phyloP scores from a whole-genome alignment of 2,888 invertebrate species.

The Polydrusus tereticollis region DNA sequence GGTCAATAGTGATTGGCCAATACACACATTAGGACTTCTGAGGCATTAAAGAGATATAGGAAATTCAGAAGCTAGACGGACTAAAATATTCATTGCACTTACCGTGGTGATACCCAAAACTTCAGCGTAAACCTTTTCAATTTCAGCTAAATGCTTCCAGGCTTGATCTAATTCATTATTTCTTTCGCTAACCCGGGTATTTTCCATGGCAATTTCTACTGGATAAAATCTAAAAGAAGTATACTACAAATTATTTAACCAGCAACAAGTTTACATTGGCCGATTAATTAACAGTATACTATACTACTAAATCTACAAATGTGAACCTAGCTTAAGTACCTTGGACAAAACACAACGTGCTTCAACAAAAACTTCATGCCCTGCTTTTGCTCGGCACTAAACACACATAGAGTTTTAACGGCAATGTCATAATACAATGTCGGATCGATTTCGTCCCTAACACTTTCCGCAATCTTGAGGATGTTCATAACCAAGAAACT shows the following conservation, averaged over 20 bases:
- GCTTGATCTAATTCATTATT: constrained; percentile 67
- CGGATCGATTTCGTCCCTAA: constrained; percentile 66
- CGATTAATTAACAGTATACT: too few relatives aligned
- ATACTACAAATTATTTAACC: constrained; percentile 61
- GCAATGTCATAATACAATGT: constrained; percentile 71
- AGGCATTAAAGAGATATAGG: too few relatives aligned
- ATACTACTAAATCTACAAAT: neutral
- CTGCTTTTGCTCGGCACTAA: constrained; percentile 72
- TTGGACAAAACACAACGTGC: constrained; percentile 73
- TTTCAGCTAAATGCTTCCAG: constrained; percentile 60
- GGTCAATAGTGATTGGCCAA: too few relatives aligned
- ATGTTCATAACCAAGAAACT: constrained; percentile 70
- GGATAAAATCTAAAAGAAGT: constrained; percentile 70
- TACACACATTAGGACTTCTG: too few relatives aligned
- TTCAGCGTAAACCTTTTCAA: constrained; percentile 61
- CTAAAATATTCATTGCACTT: constrained; percentile 42
- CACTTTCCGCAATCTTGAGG: constrained; percentile 65
- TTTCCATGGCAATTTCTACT: constrained; percentile 70
- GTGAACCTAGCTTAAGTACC: too few relatives aligned
- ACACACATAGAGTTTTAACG: constrained; percentile 73
- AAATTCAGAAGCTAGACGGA: neutral
- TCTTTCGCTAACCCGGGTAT: constrained; percentile 69
- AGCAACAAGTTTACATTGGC: constrained; percentile 53
- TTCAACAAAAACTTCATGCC: constrained; percentile 73
- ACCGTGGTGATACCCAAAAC: constrained; percentile 62